Conservation (phyloP, 92 coral and sea anemone genomes). For the Chrysogorgia sp. region DNA sequence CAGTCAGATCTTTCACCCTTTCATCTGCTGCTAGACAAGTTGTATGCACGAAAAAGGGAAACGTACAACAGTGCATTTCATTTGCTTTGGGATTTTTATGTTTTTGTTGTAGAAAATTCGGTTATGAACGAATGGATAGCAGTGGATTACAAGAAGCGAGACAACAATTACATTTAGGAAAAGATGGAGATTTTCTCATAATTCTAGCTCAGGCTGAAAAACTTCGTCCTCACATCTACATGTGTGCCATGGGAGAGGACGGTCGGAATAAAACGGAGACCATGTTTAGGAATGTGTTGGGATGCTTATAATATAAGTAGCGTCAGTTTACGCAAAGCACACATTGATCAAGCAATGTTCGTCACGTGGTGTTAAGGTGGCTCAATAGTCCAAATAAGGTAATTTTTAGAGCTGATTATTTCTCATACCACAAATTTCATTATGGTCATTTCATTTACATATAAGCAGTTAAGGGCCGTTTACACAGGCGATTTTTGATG, state of each 20-base stretch:
- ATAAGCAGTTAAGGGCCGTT: no score
- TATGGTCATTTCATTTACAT: no score
- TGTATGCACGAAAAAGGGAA: no score
- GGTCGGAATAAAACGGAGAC: slow-evolving; percentile 26
- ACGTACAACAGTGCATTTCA: neutral
- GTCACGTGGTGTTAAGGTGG: neutral
- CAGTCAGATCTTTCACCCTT: no score
- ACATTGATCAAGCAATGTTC: neutral
- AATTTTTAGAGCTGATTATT: no score
- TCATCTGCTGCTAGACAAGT: no score
- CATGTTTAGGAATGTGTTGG: slow-evolving; percentile 13
- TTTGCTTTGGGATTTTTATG: neutral
- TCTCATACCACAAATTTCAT: no score
- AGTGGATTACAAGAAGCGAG: slow-evolving; percentile 74
- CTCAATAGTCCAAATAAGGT: no score
- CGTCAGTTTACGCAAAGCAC: neutral
- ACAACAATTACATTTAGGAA: slow-evolving; percentile 84
- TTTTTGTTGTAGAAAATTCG: slow-evolving; percentile 25
- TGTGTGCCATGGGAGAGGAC: slow-evolving; percentile 79
- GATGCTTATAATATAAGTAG: slow-evolving; percentile 4
- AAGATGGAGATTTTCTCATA: slow-evolving; percentile 85
- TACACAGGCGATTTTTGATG: no score
- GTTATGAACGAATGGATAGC: slow-evolving; percentile 74
- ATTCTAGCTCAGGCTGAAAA: slow-evolving; percentile 90
- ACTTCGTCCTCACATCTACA: slow-evolving; percentile 80